Conservation (phyloP, 2,888 invertebrate genomes). For the Troides oblongomaculatus region DNA sequence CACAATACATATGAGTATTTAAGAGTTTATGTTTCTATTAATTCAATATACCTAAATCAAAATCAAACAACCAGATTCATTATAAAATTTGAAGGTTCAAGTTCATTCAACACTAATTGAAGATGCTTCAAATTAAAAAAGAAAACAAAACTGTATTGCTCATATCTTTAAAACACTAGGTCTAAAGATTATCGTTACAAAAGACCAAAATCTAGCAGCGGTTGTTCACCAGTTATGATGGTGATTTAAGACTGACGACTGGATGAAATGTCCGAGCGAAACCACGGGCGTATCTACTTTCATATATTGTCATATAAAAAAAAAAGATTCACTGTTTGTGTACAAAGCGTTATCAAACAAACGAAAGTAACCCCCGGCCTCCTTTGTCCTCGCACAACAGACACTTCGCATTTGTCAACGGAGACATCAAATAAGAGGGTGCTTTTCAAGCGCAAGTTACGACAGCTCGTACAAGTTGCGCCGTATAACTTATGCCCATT, state of each 20-base stretch:
- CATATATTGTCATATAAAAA: background rate
- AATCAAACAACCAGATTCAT: no score
- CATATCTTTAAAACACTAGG: no score
- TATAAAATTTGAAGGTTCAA: no score
- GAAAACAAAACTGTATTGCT: no score
- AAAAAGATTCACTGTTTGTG: background rate
- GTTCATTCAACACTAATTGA: no score
- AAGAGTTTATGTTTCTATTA: no score
- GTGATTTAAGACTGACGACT: background rate
- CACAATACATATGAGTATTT: no score
- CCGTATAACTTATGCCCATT: conserved; percentile 44
- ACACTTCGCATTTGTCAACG: conserved; percentile 59
- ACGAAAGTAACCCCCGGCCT: conserved; percentile 31
- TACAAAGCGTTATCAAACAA: conserved; percentile 28
- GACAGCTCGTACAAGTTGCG: conserved; percentile 23
- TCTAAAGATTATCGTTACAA: no score
- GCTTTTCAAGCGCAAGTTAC: conserved; percentile 49
- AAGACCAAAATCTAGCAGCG: no score
- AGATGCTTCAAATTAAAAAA: no score
- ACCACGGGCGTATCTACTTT: background rate
- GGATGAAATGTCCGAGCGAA: background rate
- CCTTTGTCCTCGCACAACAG: conserved; percentile 44
- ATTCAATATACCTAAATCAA: no score
- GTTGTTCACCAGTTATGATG: no score
- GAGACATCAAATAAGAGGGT: conserved; percentile 59